Percentiles rank a stretch among this genome's conserved stretches.
Evolutionary conservation across 1,140 invertebrate genomes (phyloP).

Genomic region (Chionoecetes opilio): DNA sequence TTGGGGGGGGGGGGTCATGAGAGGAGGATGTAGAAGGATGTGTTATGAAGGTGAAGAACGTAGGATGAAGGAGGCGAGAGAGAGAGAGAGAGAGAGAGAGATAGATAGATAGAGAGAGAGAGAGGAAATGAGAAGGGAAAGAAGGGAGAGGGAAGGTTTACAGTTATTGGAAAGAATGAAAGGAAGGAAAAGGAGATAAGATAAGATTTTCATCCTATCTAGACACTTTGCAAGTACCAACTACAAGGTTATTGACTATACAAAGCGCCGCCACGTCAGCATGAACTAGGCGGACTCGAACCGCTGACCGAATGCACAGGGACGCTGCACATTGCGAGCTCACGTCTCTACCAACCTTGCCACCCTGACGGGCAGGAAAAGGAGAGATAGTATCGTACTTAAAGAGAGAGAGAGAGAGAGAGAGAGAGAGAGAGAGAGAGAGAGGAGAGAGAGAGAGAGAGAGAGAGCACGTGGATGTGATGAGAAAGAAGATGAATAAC

Average conservation of each 20-base stretch:
- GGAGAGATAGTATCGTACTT: background rate
- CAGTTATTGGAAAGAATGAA: background rate
- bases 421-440: conserved; percentile 34
- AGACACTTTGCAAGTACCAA: too few species aligned
- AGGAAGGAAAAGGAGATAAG: background rate
- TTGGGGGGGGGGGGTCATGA: background rate
- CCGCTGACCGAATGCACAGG: too few species aligned
- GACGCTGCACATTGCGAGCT: too few species aligned
- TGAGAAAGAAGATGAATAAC: background rate
- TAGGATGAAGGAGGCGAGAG: background rate
- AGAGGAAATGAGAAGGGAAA: too few species aligned
- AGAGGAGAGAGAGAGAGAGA: background rate
- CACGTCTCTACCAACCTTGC: too few species aligned
- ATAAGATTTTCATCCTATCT: too few species aligned
- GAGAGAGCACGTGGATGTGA: background rate
- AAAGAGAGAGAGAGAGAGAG: background rate
- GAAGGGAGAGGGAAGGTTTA: too few species aligned
- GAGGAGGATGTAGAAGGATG: background rate
- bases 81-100: background rate
- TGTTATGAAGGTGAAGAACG: background rate
- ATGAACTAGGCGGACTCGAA: too few species aligned
- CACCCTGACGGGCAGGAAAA: background rate
- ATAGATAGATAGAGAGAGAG: too few species aligned
- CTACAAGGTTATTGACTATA: too few species aligned
- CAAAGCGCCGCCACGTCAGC: too few species aligned